These are phyloP conservation scores for Allacma fusca DNA, from an alignment of 2,888 invertebrate species.

Conservation along the genomic window DNA sequence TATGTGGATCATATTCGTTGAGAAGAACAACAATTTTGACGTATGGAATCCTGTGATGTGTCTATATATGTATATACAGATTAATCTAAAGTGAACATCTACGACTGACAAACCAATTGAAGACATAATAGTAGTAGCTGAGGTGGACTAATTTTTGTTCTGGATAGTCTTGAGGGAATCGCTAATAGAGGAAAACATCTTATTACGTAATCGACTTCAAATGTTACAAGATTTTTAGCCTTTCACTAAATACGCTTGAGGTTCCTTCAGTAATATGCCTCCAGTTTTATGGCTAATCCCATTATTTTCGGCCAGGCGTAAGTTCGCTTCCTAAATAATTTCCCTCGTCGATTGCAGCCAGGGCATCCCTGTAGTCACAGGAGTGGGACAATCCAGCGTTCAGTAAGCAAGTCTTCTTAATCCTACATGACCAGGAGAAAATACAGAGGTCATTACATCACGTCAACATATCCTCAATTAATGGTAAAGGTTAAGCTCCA, in stretches of 20 bases:
- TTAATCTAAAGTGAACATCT: background rate
- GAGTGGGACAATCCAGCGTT: conserved; percentile 64
- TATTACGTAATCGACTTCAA: conserved; percentile 1
- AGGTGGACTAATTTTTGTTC: background rate
- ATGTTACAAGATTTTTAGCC: conserved; percentile 8
- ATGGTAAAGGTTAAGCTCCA: no score
- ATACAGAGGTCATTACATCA: no score
- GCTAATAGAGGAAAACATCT: conserved; percentile 12
- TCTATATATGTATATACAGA: background rate
- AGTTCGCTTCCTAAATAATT: conserved; percentile 63
- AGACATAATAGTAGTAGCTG: background rate
- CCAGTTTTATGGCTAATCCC: background rate
- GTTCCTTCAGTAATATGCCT: conserved; percentile 3
- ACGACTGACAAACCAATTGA: background rate
- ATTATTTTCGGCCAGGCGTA: conserved; percentile 63
- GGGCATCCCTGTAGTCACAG: conserved; percentile 64
- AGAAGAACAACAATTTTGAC: background rate
- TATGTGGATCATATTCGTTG: no score
- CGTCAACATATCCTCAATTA: background rate
- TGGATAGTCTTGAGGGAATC: background rate
- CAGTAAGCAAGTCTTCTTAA: conserved; percentile 64
- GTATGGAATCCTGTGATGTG: background rate
- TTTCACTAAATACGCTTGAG: conserved; percentile 7
- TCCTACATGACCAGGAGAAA: conserved; percentile 48
- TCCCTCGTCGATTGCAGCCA: conserved; percentile 63